Conservation (phyloP, 2,113 vertebrate genomes). For the Syngnathoides biaculeatus region DNA sequence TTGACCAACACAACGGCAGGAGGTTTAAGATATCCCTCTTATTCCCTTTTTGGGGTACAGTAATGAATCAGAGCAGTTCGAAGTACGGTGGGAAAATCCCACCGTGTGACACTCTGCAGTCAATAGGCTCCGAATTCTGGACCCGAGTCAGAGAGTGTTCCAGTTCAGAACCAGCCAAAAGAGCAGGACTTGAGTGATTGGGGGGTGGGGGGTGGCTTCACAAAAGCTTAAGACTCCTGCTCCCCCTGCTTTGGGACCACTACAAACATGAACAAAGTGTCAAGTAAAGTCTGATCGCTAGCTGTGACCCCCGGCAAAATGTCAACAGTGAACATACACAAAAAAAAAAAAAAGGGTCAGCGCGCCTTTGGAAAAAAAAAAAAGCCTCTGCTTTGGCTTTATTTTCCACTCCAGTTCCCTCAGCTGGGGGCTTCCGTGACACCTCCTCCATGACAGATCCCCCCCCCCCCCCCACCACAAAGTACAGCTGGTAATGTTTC, state of each 20-base stretch:
- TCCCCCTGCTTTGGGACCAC: not conserved
- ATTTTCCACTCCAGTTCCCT: constrained; percentile 50
- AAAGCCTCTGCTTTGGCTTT: constrained; percentile 40
- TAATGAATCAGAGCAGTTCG: not conserved
- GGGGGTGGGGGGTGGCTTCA: constrained; percentile 1
- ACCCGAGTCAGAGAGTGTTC: constrained; percentile 11
- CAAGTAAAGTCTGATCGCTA: constrained; percentile 15
- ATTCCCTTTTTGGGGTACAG: not conserved
- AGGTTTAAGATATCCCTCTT: not conserved
- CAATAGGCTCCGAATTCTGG: constrained; percentile 18
- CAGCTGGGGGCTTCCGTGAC: constrained; percentile 32
- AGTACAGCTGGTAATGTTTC: constrained; percentile 23
- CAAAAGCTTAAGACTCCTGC: constrained; percentile 30
- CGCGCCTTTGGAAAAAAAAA: constrained; percentile 18
- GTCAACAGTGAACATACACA: constrained; percentile 16
- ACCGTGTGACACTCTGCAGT: constrained; percentile 41
- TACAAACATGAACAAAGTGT: constrained; percentile 1
- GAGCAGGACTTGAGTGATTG: not conserved
- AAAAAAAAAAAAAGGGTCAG: constrained; percentile 17
- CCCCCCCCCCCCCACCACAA: not conserved
- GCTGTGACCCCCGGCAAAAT: not conserved
- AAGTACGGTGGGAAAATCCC: constrained; percentile 20
- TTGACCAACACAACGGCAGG: not conserved
- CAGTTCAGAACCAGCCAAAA: constrained; percentile 13
- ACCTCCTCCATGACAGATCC: constrained; percentile 22